Percentiles rank a stretch among this genome's conserved stretches.
Evolutionary conservation across 2,888 invertebrate genomes (phyloP).

Genomic region (Volucella bombylans): DNA sequence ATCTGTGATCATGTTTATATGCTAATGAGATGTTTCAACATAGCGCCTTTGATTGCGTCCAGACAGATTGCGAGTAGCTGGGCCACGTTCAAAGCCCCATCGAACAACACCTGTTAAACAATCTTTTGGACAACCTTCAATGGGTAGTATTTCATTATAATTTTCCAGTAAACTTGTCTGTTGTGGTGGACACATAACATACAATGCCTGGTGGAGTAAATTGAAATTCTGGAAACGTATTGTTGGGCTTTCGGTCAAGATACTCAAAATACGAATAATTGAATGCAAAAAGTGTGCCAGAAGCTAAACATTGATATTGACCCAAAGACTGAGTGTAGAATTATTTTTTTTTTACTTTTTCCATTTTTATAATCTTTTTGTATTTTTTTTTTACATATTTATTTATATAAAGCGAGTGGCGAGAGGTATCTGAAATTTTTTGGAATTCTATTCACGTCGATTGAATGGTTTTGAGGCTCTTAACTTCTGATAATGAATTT

Average conservation of each 20-base stretch:
- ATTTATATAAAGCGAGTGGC: neutral
- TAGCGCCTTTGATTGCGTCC: too few species aligned
- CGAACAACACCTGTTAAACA: conserved; percentile 61
- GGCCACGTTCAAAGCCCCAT: conserved; percentile 35
- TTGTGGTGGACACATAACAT: too few species aligned
- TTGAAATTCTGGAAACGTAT: conserved; percentile 60
- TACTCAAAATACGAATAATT: conserved; percentile 39
- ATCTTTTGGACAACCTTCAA: conserved; percentile 41
- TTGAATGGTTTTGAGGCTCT: neutral
- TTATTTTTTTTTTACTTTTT: too few species aligned
- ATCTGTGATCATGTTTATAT: too few species aligned
- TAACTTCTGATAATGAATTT: too few species aligned
- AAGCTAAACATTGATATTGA: conserved; percentile 48
- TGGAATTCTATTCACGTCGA: neutral
- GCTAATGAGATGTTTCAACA: too few species aligned
- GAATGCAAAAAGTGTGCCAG: conserved; percentile 69
- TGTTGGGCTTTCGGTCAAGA: conserved; percentile 56
- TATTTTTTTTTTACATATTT: neutral
- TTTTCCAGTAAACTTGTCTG: conserved; percentile 20
- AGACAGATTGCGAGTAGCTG: conserved; percentile 15
- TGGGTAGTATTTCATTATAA: conserved; percentile 45
- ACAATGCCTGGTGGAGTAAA: conserved; percentile 7
- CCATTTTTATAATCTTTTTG: neutral
- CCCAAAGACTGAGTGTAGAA: neutral
- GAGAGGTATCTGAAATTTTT: too few species aligned